Base-by-base conservation (phyloP, 2,888 invertebrate genomes). In the Ichneumoninae sp. region DNA sequence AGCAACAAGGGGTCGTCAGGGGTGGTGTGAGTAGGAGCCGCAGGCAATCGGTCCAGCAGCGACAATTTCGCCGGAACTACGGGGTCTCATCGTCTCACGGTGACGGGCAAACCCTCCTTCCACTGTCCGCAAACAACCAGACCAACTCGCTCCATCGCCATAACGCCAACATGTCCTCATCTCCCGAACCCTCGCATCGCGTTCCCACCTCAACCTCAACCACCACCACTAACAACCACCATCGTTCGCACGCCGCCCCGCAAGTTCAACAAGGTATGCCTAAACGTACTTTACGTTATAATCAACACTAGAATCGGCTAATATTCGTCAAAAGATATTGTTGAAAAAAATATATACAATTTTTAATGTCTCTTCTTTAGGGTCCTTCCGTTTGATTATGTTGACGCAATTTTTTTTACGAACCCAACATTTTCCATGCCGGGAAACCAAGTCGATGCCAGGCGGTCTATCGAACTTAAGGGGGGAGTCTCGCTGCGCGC, bases 81-180 rank as follows among this genome's bases (percentile, higher is more conserved):
- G 93, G 93, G 78, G 93, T 93, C 54, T 87, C 92, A 65, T 87
- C 92, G 80, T 90, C 91, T 72, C 91, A 93, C 78, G 93, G 92
- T 79, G 93, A 93, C 87, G 91, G 93, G 60, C 93, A 93, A 89
- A 93, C 92, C 87, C 91, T 93, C 84, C 90, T 93, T 87, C 92
- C 93, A 86, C 83, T 90, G 74, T 88, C 89, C 87, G 83, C 89
- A 82, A 91, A 89, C 89, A 92, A 88, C 89, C 91, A 92, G 93
- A 91, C 91, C 93, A 88, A 89, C 91, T 89, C 90, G 88, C 86
- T 88, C 89, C 89, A 89, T 90, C 92, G 89, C 87, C 89, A 92
- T 93, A 90, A 89, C 91, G 89, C 87, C 91, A 91, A 92, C 90
- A 90, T 90, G 90, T 88, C 90, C 92, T 87, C 91, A 92, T 89